Evolutionary conservation across 2,888 invertebrate species (phyloP), one percentile per base, ranked within the genome.

Genomic region (Galerucella pusilla): DNA sequence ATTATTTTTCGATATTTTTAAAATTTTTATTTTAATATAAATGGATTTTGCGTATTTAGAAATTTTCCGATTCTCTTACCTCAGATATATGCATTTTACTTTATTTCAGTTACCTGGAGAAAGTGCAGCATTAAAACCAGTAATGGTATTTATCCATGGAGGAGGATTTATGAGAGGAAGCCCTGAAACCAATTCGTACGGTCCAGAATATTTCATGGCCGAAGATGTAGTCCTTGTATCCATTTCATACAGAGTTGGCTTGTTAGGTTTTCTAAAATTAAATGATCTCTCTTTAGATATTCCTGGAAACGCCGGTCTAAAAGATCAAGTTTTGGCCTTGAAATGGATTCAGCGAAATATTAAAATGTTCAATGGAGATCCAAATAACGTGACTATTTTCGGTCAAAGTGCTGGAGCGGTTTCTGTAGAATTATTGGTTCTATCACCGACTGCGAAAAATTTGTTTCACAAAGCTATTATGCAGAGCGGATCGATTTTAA

Each of bases 341-440:
- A 89, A 90, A 78, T 94, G 94, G 94, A 87, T 93, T 0, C 90
- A 91, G 71, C 86, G 90, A 65, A 93, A 94, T 84, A 92, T 94
- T 74, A 87, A 90, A 77, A 88, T 88, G 83, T 94, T 94, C 81
- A 93, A 93, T 2, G 94, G 94, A 0, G 90, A 94, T 87, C 90
- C 93, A 1, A 89, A 91, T 59, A 91, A 91, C 76, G 89, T 94
- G 25, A 92, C 93, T 0, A 84, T 94, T 5, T 85, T 91, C 0
- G 94, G 94, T 2, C 89, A 91, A 81, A 94, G 94, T 5, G 92
- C 94, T 0, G 94, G 94, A 0, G 93, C 91, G 45, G 93, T 91
- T 3, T 75, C 79, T 2, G 68, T 71, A 20, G 68, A 71, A 14
- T 75, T 76, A 20, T 35, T 71, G 42, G 7, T 71, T 12, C 59